These are phyloP conservation scores for Hololepta plana DNA, from an alignment of 2,888 invertebrate species.

Conservation along the genomic window DNA sequence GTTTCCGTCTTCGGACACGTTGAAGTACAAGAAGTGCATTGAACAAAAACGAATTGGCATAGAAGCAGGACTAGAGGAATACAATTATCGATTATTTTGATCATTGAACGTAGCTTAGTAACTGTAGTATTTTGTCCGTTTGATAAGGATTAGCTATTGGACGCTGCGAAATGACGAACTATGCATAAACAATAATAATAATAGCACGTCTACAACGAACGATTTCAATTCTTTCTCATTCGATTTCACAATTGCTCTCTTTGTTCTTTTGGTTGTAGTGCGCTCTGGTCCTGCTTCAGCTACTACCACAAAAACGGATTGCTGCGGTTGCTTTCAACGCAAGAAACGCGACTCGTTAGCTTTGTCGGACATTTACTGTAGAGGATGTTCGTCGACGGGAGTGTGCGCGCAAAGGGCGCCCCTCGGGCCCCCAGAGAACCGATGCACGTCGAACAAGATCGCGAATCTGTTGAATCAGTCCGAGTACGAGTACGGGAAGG, in stretches of 20 bases:
- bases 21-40: constrained; percentile 3
- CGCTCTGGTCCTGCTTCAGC: constrained; percentile 28
- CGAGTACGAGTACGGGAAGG: constrained; percentile 34
- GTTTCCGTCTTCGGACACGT: no score
- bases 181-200: no score
- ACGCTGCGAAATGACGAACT: no score
- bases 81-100: no score
- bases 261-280: constrained; percentile 25
- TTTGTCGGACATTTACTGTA: constrained; percentile 40
- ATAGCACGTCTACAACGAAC: no score
- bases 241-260: constrained; percentile 6
- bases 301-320: constrained; percentile 18
- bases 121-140: no score
- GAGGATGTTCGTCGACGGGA: constrained; percentile 21
- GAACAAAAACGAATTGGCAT: not conserved
- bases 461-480: constrained; percentile 20
- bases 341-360: constrained; percentile 24
- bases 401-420: constrained; percentile 24
- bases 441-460: constrained; percentile 17
- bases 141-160: no score
- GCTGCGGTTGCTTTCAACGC: constrained; percentile 28
- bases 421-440: constrained; percentile 22
- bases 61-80: constrained; percentile 21
- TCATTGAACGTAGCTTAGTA: no score
- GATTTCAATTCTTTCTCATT: no score